Base-by-base conservation (phyloP, 2,113 vertebrate genomes). In the Microcebus ravelobensis region DNA sequence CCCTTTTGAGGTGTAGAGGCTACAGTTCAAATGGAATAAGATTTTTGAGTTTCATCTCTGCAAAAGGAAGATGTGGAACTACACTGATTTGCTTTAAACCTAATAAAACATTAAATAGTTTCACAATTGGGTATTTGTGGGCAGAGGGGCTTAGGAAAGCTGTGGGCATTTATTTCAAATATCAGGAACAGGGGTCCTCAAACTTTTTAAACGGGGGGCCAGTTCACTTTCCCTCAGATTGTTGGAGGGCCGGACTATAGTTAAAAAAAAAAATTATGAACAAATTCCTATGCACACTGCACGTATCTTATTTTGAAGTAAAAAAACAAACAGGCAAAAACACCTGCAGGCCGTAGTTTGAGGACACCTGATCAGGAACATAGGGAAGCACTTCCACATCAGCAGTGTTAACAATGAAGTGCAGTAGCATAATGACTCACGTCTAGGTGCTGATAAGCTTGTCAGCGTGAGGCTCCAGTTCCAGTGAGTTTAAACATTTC, bases 371-470 rank as follows among this genome's bases (percentile, higher is more conserved):
- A 50, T 45, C 68, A 94, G 57, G 65, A 85, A 50, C 23, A 59
- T 1, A 45, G 65, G 20, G 45, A 93, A 36, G 13, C 31, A 65
- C 27, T 4, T 59, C 34, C 39, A 29, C n/a, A 61, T 87, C 36
- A 80, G 82, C 48, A 74, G 34, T 17, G 67, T 23, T 31, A 57
- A 15, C 29, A 59, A 81, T 87, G 81, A 73, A 6, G 52, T 71
- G 52, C 12, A 52, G 85, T 21, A 23, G 39, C 4, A 67, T 50
- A 63, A 81, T 63, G 81, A 50, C 97, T 97, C 90, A 99, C 99
- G 99, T 99, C 98, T 99, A 99, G 65, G 98, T 99, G 95, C 99
- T 98, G 86, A 99, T 97, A 1, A 99, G 98, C 97, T 99, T 99
- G 98, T 99, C 99, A 0, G 99, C 99, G 1, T 99, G 98, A 11